Evolutionary conservation across 2,113 vertebrate species (phyloP).

Genomic region (Ailuropoda melanoleuca): DNA sequence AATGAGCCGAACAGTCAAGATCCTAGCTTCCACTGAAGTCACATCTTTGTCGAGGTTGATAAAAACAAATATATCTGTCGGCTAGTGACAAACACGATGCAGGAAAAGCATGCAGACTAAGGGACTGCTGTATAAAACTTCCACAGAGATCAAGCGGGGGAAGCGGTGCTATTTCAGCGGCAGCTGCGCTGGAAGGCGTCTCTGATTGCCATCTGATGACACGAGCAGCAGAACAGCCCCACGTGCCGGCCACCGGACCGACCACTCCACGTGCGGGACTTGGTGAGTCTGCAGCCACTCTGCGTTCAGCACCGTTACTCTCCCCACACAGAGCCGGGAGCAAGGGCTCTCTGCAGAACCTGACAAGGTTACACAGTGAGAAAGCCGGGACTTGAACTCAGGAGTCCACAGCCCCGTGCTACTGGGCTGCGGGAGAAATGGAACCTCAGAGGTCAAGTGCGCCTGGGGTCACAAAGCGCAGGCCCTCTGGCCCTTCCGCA

Average conservation of each 20-base stretch:
- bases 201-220: constrained; percentile 29
- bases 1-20: background rate
- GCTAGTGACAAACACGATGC: background rate
- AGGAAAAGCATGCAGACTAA: constrained; percentile 25
- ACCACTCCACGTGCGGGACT: background rate
- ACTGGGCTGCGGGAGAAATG: background rate
- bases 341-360: background rate
- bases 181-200: background rate
- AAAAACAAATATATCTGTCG: background rate
- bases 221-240: background rate
- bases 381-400: background rate
- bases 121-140: constrained; percentile 1
- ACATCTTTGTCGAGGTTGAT: background rate
- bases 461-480: background rate
- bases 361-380: background rate
- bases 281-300: background rate
- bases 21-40: background rate
- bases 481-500: background rate
- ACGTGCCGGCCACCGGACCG: background rate
- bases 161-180: background rate
- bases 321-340: background rate
- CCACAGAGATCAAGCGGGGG: background rate
- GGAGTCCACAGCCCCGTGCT: background rate
- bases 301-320: background rate
- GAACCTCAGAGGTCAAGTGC: background rate